Evolutionary conservation across 1,140 invertebrate genomes (phyloP).

Genomic region (Odontomachus brunneus): DNA sequence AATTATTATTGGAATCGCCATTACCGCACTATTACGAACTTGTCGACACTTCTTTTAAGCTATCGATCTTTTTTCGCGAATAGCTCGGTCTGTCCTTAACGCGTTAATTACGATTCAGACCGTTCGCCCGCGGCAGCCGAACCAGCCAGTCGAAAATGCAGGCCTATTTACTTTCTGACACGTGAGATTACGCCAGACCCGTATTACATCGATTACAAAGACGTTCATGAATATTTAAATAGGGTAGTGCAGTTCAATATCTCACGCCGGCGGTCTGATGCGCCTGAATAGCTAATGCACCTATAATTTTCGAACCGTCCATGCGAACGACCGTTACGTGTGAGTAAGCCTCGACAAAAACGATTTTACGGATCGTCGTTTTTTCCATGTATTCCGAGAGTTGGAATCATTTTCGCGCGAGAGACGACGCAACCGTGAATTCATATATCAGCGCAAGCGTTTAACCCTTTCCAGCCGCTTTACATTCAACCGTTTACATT

Average conservation of each 20-base stretch:
- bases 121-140: slow-evolving; percentile 17
- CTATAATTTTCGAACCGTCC: slow-evolving; percentile 71
- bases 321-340: slow-evolving; percentile 52
- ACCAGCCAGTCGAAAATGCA: slow-evolving; percentile 65
- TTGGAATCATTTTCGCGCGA: neutral
- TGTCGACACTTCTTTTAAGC: too few species aligned
- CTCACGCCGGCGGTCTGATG: slow-evolving; percentile 64
- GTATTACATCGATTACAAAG: slow-evolving; percentile 75
- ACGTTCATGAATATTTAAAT: slow-evolving; percentile 77
- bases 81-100: too few species aligned
- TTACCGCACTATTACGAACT: too few species aligned
- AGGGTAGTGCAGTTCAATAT: slow-evolving; percentile 74
- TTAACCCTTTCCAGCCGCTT: neutral
- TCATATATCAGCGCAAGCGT: neutral
- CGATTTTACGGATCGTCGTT: slow-evolving; percentile 47
- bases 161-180: slow-evolving; percentile 73
- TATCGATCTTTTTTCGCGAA: too few species aligned
- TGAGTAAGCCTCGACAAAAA: slow-evolving; percentile 34
- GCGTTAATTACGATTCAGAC: slow-evolving; percentile 51
- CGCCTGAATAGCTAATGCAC: slow-evolving; percentile 70
- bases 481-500: neutral
- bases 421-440: neutral
- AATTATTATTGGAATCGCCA: too few species aligned
- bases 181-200: slow-evolving; percentile 72
- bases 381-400: neutral